Base-by-base conservation (phyloP, 2,888 invertebrate species). In the Drepana falcataria region DNA sequence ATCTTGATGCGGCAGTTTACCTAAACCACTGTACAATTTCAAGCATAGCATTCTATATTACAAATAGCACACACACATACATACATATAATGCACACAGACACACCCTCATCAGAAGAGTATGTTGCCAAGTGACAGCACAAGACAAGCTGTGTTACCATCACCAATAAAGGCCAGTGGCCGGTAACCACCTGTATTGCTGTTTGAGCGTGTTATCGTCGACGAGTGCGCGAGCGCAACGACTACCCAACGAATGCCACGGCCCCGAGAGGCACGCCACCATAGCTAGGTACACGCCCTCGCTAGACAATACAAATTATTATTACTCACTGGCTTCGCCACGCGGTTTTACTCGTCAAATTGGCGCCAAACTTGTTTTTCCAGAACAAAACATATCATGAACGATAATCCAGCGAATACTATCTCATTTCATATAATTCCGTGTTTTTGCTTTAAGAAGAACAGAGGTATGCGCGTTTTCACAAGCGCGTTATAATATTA, bases 231-330 rank as follows among this genome's bases (percentile, higher is more conserved):
- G 71, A 57, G 86, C 85, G 65, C 81, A 86, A 63, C 88, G 83
- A 64, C 75, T 76, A 75, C 84, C 76, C 63, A 85, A 66, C 56
- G 77, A 71, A 64, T 78, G 78, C 87, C 85, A 87, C 52, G 87
- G 81, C 47, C 90, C 89, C 63, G 81, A 68, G 73, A 79, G 78
- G 79, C 82, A 86, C 59, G 83, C 75, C 63, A 79, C 81, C 79
- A 86, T 75, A 59, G 83, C 87, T 75, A 87, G 79, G 69, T 77
- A 73, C 70, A 86, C 79, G 66, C 89, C 85, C 71, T 83, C 84
- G 68, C 90, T 90, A 81, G 71, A 80, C 78, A 84, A 83, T 74
- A 71, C 67, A 59, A 60, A 57, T 47, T 9, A 59, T 33, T 5
- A 51, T 35, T 35, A 44, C 4, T 48, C 2, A 41, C 21, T 6